Conservation (phyloP, 1,140 invertebrate species). For the Popillia japonica region DNA sequence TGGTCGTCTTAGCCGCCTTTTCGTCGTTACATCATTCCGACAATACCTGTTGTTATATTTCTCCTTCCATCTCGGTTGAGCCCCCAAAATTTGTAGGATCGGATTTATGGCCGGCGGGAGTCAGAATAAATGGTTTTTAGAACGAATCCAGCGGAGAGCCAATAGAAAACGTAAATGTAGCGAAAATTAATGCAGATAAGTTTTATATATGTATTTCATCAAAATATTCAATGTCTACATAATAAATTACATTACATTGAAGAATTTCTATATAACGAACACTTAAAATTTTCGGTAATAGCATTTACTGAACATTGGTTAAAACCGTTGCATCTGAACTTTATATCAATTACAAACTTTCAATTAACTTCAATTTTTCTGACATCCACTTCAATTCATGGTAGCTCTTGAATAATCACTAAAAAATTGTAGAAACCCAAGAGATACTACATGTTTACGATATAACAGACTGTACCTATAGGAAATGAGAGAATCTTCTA, state of each 20-base stretch:
- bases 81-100: no score
- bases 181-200: no score
- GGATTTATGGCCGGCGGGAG: no score
- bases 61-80: no score
- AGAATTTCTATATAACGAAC: background rate
- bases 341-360: background rate
- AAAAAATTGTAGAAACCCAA: background rate
- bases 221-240: background rate
- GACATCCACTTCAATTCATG: background rate
- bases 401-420: background rate
- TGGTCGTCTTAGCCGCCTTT: no score
- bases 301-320: background rate
- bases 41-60: no score
- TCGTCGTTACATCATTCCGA: no score
- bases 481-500: no score
- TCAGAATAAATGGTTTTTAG: no score
- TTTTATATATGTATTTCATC: background rate
- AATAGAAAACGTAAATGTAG: background rate
- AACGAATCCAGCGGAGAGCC: no score
- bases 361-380: background rate
- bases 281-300: background rate
- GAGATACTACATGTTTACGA: no score
- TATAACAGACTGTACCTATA: no score
- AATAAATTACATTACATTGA: background rate
- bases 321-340: background rate